A percentile compares a stretch with the other conserved stretches of the same genome.
phyloP scores from a whole-genome alignment of 2,113 vertebrate species.

The Phyllopteryx taeniolatus region DNA sequence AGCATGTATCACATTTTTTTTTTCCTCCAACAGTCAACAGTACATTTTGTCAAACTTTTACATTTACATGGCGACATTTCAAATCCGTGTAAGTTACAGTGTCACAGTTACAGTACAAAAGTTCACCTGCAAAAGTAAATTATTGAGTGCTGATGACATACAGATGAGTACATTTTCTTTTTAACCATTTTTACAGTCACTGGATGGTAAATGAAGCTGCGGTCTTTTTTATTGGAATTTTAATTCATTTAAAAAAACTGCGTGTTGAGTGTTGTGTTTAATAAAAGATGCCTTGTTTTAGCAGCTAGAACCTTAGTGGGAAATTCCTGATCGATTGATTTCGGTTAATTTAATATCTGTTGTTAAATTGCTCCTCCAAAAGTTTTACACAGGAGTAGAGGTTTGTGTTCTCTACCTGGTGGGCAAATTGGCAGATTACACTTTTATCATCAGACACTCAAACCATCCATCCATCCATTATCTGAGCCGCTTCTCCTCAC shows the following conservation, averaged over 20 bases:
- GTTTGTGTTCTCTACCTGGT: too few relatives aligned
- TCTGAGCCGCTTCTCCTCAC: too few relatives aligned
- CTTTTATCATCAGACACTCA: not conserved
- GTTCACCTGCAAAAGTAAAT: not conserved
- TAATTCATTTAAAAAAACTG: not conserved
- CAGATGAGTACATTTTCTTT: not conserved
- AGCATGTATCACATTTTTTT: constrained; percentile 32
- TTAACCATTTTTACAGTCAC: not conserved
- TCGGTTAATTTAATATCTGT: not conserved
- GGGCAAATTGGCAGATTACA: not conserved
- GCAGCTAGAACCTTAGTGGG: not conserved
- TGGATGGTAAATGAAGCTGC: not conserved
- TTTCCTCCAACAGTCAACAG: constrained; percentile 52
- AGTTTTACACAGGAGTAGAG: not conserved
- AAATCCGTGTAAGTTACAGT: not conserved
- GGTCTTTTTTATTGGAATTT: not conserved
- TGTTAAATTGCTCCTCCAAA: not conserved
- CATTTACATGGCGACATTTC: constrained; percentile 60
- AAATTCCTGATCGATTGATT: not conserved
- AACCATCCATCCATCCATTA: too few relatives aligned
- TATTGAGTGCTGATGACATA: not conserved
- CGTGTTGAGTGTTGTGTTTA: not conserved
- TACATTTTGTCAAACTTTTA: constrained; percentile 49
- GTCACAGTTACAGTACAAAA: constrained; percentile 2
- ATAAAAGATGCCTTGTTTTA: not conserved